Evolutionary conservation across 2,888 invertebrate species (phyloP).

Genomic region (Chromoteleia sp.): DNA sequence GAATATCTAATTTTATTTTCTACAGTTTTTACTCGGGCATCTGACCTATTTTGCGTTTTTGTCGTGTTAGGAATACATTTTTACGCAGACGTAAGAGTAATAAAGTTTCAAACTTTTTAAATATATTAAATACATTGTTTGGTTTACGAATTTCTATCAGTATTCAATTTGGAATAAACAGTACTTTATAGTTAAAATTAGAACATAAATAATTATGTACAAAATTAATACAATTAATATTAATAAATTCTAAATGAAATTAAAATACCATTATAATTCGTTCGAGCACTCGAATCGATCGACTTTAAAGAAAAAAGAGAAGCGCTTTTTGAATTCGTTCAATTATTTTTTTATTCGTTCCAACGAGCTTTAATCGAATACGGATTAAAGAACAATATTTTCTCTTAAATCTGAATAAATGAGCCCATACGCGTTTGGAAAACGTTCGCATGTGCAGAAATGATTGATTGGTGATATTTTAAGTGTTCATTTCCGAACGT

Average conservation of each 20-base stretch:
- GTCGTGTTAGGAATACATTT: conserved; percentile 31
- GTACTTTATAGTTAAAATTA: too few species aligned
- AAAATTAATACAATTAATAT: too few species aligned
- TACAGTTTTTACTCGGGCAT: conserved; percentile 3
- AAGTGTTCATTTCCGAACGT: conserved; percentile 50
- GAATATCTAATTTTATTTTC: conserved; percentile 35
- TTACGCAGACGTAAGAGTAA: conserved; percentile 37
- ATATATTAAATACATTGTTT: conserved; percentile 36
- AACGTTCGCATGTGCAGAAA: conserved; percentile 22
- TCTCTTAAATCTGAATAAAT: conserved; percentile 30
- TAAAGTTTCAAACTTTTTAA: conserved; percentile 21
- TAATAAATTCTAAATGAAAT: too few species aligned
- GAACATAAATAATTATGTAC: too few species aligned
- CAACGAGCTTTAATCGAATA: conserved; percentile 11
- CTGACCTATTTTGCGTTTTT: conserved; percentile 40
- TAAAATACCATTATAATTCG: too few species aligned
- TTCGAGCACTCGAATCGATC: background rate
- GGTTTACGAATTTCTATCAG: conserved; percentile 6
- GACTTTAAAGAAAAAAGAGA: background rate
- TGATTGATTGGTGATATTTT: conserved; percentile 45
- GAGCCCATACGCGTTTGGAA: background rate
- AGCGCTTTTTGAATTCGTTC: background rate
- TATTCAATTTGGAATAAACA: background rate
- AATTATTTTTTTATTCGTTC: background rate
- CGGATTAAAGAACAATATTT: conserved; percentile 35